Evolutionary conservation across 1,140 invertebrate genomes (phyloP).

Genomic region (Drosophila willistoni): DNA sequence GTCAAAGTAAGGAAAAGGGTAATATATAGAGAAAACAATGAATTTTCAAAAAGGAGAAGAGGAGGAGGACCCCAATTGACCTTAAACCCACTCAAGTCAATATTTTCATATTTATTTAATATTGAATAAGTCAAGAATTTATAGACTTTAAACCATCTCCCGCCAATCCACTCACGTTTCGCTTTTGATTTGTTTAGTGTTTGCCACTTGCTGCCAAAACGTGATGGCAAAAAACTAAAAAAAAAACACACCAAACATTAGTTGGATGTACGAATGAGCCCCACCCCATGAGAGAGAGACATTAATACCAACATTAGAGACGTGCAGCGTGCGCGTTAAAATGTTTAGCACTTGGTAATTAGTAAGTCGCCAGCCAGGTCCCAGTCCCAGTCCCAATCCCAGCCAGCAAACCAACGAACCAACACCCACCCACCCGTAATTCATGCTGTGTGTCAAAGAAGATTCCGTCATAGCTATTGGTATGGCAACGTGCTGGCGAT

Average conservation of each 20-base stretch:
- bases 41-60: too few species aligned
- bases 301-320: constrained; percentile 40
- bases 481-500: constrained; percentile 57
- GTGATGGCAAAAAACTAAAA: constrained; percentile 4
- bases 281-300: neutral
- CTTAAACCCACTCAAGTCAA: too few species aligned
- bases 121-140: constrained; percentile 3
- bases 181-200: constrained; percentile 29
- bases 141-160: neutral
- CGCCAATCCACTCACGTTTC: constrained; percentile 12
- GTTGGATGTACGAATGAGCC: neutral
- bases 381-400: neutral
- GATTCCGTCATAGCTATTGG: constrained; percentile 11
- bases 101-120: neutral
- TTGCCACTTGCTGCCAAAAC: constrained; percentile 10
- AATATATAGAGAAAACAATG: too few species aligned
- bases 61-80: too few species aligned
- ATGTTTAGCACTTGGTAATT: constrained; percentile 68
- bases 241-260: constrained; percentile 16
- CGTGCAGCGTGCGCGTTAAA: constrained; percentile 49
- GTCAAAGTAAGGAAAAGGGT: too few species aligned
- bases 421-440: neutral
- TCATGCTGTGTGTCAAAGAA: neutral
- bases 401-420: neutral
- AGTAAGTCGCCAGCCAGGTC: constrained; percentile 31